Conservation (phyloP, 2,113 vertebrate species). For the Mirza zaza region DNA sequence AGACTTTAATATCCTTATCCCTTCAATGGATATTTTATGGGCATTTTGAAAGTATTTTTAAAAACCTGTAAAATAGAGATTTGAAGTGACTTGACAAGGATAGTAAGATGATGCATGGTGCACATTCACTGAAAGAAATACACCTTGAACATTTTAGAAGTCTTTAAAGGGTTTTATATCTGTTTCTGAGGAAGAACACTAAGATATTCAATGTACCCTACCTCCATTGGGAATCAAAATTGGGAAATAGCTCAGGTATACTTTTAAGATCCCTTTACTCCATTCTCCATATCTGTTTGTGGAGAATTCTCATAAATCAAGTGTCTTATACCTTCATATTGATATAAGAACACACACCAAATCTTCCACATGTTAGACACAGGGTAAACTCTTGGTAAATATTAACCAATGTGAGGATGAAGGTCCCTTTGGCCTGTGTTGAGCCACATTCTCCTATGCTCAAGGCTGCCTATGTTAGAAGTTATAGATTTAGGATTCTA, state of each 20-base stretch:
- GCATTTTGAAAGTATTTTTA: constrained; percentile 40
- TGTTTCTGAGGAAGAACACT: background rate
- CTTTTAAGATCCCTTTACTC: background rate
- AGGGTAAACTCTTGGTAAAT: background rate
- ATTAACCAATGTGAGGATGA: background rate
- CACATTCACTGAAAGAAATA: background rate
- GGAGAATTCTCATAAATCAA: background rate
- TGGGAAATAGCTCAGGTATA: background rate
- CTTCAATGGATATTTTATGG: background rate
- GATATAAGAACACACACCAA: background rate
- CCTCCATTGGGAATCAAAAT: background rate
- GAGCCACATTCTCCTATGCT: background rate
- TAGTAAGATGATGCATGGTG: background rate
- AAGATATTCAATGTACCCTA: background rate
- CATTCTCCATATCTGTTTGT: background rate
- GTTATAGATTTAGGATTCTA: background rate
- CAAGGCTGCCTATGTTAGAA: background rate
- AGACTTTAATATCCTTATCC: background rate
- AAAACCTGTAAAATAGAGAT: constrained; percentile 11
- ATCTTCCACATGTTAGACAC: background rate
- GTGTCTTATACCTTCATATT: background rate
- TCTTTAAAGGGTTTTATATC: background rate
- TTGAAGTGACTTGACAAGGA: constrained; percentile 32
- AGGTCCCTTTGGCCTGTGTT: background rate
- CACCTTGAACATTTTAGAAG: background rate